phyloP scores from a whole-genome alignment of 2,797 vertebrate genomes.

The Melanotaenia parkinsoni region DNA sequence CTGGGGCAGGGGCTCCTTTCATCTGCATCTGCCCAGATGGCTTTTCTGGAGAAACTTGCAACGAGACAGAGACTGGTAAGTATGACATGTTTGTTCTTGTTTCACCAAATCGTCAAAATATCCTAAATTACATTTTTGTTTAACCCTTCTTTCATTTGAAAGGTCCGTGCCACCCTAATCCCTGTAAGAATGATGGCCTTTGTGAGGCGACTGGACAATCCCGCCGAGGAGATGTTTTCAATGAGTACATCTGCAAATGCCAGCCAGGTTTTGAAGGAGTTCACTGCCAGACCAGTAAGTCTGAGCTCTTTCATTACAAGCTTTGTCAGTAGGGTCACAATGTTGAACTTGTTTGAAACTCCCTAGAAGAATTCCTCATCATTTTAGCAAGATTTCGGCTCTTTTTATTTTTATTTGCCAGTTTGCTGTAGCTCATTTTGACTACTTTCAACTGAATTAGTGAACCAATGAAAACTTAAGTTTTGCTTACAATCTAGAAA shows the following conservation, averaged over 20 bases:
- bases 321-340: background rate
- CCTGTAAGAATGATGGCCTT: conserved; percentile 88
- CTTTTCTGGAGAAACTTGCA: conserved; percentile 89
- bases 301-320: background rate
- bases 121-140: background rate
- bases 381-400: background rate
- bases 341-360: background rate
- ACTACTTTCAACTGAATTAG: background rate
- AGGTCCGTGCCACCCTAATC: conserved; percentile 93
- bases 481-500: background rate
- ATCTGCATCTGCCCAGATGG: conserved; percentile 93
- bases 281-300: conserved; percentile 94
- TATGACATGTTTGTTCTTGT: background rate
- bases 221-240: conserved; percentile 90
- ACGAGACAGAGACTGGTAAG: conserved; percentile 89
- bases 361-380: background rate
- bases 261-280: conserved; percentile 85
- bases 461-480: background rate
- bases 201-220: conserved; percentile 79
- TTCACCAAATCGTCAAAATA: background rate
- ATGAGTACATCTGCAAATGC: conserved; percentile 90
- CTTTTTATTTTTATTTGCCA: background rate
- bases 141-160: background rate
- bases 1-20: conserved; percentile 78
- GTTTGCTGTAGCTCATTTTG: background rate